Evolutionary conservation across 2,797 vertebrate species (phyloP).

Genomic region (Hafferia zeledoni): DNA sequence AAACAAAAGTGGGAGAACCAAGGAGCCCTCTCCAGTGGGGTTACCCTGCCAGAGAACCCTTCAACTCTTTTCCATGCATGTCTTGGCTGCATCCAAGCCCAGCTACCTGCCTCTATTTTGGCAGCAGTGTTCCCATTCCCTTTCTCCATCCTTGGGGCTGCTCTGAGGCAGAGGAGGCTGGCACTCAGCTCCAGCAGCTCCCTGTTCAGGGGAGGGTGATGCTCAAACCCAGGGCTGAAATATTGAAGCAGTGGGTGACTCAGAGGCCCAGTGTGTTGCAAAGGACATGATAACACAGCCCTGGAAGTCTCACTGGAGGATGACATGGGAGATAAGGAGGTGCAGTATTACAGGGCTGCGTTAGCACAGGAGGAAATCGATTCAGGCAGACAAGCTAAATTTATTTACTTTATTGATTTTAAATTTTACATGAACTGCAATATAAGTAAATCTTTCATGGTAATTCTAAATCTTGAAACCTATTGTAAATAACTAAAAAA

Average conservation of each 20-base stretch:
- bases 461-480: conserved; percentile 81
- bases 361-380: conserved; percentile 75
- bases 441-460: conserved; percentile 83
- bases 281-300: conserved; percentile 52
- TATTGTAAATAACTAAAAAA: conserved; percentile 78
- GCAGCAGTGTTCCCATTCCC: neutral
- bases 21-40: neutral
- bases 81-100: neutral
- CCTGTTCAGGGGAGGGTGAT: rapidly evolving
- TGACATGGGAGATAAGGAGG: conserved; percentile 75
- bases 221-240: conserved; percentile 25
- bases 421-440: conserved; percentile 83
- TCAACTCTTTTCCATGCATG: neutral
- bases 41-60: neutral
- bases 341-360: conserved; percentile 62
- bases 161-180: neutral
- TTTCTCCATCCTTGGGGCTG: neutral
- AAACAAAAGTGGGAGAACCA: neutral
- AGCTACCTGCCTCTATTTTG: neutral
- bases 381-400: conserved; percentile 79
- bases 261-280: conserved; percentile 1
- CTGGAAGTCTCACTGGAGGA: conserved; percentile 68
- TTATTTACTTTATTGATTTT: conserved; percentile 86
- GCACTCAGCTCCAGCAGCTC: neutral
- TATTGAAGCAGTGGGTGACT: neutral